Conservation (phyloP, 2,888 invertebrate species). For the Micropterix aruncella region DNA sequence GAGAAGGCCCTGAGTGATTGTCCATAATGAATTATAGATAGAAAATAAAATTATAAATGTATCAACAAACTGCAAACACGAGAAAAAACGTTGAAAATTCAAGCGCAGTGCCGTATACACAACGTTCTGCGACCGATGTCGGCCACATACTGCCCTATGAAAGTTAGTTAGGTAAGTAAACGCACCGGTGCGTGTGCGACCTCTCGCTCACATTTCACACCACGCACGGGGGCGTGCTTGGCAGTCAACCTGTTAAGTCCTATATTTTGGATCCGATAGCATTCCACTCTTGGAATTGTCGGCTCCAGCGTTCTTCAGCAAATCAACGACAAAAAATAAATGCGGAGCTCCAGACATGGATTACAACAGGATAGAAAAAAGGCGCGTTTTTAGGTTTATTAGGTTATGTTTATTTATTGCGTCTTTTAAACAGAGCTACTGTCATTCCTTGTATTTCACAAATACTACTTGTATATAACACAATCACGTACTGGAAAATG, state of each 20-base stretch:
- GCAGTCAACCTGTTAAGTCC: neutral
- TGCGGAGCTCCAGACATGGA: too few species aligned
- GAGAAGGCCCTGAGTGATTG: neutral
- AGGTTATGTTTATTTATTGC: too few species aligned
- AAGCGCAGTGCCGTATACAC: conserved; percentile 1
- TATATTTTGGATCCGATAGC: too few species aligned
- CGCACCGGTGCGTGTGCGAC: neutral
- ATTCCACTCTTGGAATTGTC: too few species aligned
- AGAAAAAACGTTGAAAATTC: neutral
- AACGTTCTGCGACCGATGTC: conserved; percentile 1
- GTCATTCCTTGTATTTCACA: too few species aligned
- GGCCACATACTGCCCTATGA: neutral
- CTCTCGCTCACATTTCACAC: neutral
- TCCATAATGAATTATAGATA: neutral
- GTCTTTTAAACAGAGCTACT: too few species aligned
- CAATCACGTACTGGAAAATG: too few species aligned
- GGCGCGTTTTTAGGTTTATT: too few species aligned
- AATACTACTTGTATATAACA: too few species aligned
- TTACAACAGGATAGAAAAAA: too few species aligned
- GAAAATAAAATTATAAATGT: neutral
- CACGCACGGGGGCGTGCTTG: neutral
- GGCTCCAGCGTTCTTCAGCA: too few species aligned
- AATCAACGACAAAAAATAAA: too few species aligned
- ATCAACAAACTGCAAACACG: neutral
- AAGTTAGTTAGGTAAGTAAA: neutral